These are phyloP conservation scores for Naja naja DNA, from an alignment of 2,113 vertebrate species.

Conservation along the genomic window DNA sequence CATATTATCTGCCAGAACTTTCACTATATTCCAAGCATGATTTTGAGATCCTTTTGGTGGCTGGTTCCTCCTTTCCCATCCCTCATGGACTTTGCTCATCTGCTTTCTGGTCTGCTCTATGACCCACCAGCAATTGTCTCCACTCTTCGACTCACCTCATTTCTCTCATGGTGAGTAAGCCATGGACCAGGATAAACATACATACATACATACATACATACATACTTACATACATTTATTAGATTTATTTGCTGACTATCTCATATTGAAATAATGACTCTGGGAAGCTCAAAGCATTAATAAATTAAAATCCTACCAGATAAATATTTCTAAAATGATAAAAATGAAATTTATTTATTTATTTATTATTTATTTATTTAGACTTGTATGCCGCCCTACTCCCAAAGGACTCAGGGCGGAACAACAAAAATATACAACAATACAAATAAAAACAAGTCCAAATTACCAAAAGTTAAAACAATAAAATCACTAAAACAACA, in stretches of 20 bases:
- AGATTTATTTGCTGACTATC: not conserved
- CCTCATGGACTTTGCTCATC: not conserved
- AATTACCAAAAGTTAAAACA: too few species aligned
- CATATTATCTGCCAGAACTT: not conserved
- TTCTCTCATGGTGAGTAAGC: not conserved
- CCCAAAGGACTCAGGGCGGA: too few species aligned
- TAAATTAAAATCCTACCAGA: not conserved
- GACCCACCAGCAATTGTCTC: not conserved
- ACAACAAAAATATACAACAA: too few species aligned
- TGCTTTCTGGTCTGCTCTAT: not conserved
- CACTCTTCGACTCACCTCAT: not conserved
- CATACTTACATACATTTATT: not conserved
- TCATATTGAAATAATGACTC: not conserved
- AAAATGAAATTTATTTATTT: too few species aligned
- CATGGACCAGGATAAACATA: not conserved
- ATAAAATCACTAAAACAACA: too few species aligned
- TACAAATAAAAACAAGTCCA: too few species aligned
- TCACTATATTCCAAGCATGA: not conserved
- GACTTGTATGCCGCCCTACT: too few species aligned
- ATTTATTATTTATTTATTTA: too few species aligned
- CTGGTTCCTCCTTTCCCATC: not conserved
- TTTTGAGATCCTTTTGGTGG: not conserved
- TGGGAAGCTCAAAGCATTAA: not conserved
- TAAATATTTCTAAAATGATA: too few species aligned
- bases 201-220: too few species aligned